Conservation (phyloP, 2,888 invertebrate genomes). For the Netelia virgata region DNA sequence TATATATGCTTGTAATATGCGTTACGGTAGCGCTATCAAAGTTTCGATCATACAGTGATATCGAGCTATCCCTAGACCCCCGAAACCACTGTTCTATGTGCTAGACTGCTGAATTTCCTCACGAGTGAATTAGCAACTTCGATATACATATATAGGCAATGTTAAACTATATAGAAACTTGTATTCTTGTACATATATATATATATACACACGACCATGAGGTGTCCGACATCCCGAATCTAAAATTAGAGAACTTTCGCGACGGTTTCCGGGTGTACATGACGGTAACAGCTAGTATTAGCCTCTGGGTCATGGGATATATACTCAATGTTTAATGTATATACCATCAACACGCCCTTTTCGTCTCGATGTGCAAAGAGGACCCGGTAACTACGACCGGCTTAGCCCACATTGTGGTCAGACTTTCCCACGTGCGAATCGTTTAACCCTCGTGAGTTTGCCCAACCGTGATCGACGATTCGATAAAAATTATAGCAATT, state of each 20-base stretch:
- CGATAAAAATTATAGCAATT: background rate
- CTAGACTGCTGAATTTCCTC: conserved; percentile 4
- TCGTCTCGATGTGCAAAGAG: background rate
- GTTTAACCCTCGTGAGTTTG: background rate
- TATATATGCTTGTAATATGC: background rate
- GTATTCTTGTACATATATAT: background rate
- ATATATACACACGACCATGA: background rate
- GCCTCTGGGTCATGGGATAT: conserved; percentile 10
- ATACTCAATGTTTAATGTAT: background rate
- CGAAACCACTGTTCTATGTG: background rate
- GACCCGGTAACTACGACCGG: background rate
- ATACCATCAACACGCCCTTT: background rate
- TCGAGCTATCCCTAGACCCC: background rate
- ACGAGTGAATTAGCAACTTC: conserved; percentile 46
- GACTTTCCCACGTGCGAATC: background rate
- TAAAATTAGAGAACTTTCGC: conserved; percentile 53
- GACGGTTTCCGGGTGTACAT: conserved; percentile 26
- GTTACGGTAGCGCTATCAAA: background rate
- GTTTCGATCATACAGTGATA: background rate
- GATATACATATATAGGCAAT: background rate
- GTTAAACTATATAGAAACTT: conserved; percentile 24
- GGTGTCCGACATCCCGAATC: conserved; percentile 22
- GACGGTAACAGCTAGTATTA: conserved; percentile 14
- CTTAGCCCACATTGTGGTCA: background rate
- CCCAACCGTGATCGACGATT: background rate